A percentile compares a stretch with the other conserved stretches of the same genome.
Conservation (phyloP, 2,797 vertebrate genomes). For the Acrossocheilus fasciatus region DNA sequence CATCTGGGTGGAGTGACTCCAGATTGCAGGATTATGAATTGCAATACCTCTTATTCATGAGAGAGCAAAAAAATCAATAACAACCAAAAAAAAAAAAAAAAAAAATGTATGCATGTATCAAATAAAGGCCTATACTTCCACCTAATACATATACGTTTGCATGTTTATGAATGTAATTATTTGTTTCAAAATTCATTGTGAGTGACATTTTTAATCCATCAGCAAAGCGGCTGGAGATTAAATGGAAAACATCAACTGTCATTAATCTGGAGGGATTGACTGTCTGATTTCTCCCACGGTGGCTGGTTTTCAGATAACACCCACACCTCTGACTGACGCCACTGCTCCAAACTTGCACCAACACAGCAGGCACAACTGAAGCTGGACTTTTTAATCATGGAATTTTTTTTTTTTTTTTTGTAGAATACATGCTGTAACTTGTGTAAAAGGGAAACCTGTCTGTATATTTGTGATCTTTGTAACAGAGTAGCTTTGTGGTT, state of each 20-base stretch:
- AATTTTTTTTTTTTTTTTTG: not conserved
- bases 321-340: conserved; percentile 28
- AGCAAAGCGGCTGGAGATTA: conserved; percentile 56
- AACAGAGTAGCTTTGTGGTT: not conserved
- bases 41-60: not conserved
- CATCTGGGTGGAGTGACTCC: conserved; percentile 40
- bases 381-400: not conserved
- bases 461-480: not conserved
- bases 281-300: conserved; percentile 47
- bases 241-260: conserved; percentile 62
- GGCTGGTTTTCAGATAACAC: conserved; percentile 58
- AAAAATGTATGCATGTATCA: not conserved
- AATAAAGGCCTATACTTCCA: not conserved
- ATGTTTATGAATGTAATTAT: not conserved
- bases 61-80: not conserved
- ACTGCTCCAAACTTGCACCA: not conserved
- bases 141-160: not conserved
- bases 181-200: conserved; percentile 33
- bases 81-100: not conserved
- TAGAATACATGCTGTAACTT: not conserved
- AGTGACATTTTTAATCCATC: conserved; percentile 64
- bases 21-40: conserved; percentile 60
- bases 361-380: not conserved
- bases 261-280: conserved; percentile 70
- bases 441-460: not conserved